Evolutionary conservation across 2,888 invertebrate genomes (phyloP).

Genomic region (Hecatera dysodea): DNA sequence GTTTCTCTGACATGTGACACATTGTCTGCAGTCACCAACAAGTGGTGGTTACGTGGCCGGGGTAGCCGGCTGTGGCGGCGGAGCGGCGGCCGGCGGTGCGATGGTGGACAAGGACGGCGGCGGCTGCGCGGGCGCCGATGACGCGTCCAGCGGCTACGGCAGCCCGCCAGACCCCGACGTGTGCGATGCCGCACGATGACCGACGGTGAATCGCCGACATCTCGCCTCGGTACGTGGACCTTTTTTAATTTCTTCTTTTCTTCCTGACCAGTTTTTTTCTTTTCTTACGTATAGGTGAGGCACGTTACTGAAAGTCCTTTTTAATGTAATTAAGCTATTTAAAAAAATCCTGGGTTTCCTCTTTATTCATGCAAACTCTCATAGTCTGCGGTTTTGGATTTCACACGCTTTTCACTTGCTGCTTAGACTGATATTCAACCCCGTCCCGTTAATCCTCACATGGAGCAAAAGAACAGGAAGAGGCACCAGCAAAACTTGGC

Average conservation of each 20-base stretch:
- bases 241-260: background rate
- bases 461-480: slow-evolving; percentile 3
- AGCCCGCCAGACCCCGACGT: slow-evolving; percentile 94
- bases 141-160: slow-evolving; percentile 95
- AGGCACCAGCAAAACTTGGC: background rate
- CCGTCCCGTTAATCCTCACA: background rate
- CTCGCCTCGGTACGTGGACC: slow-evolving; percentile 82
- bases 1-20: slow-evolving; percentile 13
- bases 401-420: background rate
- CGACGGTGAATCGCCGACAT: slow-evolving; percentile 86
- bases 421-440: background rate
- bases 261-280: background rate
- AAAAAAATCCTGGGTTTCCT: background rate
- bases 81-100: slow-evolving; percentile 74
- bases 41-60: slow-evolving; percentile 83
- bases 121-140: slow-evolving; percentile 91
- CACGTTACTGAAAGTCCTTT: too few species aligned
- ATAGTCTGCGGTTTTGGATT: background rate
- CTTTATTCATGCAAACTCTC: background rate
- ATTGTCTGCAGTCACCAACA: slow-evolving; percentile 82
- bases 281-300: too few species aligned
- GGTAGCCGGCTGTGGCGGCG: slow-evolving; percentile 77
- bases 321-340: background rate
- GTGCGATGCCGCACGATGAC: slow-evolving; percentile 90
- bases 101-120: slow-evolving; percentile 84